These are phyloP conservation scores for Calephelis nemesis DNA, from an alignment of 1,140 invertebrate genomes.

Conservation along the genomic window DNA sequence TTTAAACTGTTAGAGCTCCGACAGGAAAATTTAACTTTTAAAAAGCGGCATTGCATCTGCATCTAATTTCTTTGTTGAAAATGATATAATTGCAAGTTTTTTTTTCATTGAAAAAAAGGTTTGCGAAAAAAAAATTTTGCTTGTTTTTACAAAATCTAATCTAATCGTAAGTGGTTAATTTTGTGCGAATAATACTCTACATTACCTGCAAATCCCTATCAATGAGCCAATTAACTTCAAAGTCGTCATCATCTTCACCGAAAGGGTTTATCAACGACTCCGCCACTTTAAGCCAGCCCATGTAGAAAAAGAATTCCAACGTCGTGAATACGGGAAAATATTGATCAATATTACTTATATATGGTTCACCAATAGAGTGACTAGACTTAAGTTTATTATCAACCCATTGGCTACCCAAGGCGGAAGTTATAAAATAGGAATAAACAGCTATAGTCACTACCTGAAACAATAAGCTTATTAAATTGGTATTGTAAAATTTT, in stretches of 20 bases:
- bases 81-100: too few species aligned
- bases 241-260: slow-evolving; percentile 93
- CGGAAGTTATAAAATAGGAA: slow-evolving; percentile 90
- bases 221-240: slow-evolving; percentile 91
- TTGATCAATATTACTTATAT: slow-evolving; percentile 83
- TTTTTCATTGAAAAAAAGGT: too few species aligned
- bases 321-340: slow-evolving; percentile 95
- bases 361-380: slow-evolving; percentile 44
- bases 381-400: slow-evolving; percentile 67
- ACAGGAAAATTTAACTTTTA: too few species aligned
- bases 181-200: too few species aligned
- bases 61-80: too few species aligned
- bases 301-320: slow-evolving; percentile 92
- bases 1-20: too few species aligned
- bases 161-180: too few species aligned
- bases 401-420: slow-evolving; percentile 92
- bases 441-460: slow-evolving; percentile 96
- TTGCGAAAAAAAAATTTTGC: background rate
- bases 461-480: slow-evolving; percentile 66
- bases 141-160: background rate
- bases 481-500: too few species aligned
- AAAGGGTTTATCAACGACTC: slow-evolving; percentile 93
- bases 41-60: too few species aligned
- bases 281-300: slow-evolving; percentile 95
- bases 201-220: slow-evolving; percentile 90